These are phyloP conservation scores for Apistogramma diplotaenia DNA, from an alignment of 2,113 vertebrate genomes.

Conservation along the genomic window DNA sequence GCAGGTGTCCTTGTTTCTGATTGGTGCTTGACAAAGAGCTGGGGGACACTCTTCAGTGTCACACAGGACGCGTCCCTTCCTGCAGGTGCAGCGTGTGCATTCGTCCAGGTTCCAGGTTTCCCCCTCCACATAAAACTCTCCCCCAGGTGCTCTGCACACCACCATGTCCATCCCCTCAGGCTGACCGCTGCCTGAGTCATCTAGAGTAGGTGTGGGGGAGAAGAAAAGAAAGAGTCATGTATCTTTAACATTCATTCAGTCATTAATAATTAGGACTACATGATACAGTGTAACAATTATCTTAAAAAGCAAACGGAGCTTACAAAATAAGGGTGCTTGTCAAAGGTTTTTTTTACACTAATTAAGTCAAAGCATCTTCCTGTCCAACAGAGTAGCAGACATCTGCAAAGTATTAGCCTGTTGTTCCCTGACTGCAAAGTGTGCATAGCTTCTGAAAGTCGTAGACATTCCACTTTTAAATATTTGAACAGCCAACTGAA, in stretches of 20 bases:
- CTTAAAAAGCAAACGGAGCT: not conserved
- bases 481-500: slow-evolving; percentile 66
- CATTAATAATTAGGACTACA: not conserved
- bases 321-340: not conserved
- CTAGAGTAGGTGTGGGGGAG: slow-evolving; percentile 44
- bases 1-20: slow-evolving; percentile 76
- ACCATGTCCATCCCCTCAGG: slow-evolving; percentile 78
- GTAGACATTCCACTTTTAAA: slow-evolving; percentile 59
- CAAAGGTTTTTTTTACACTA: slow-evolving; percentile 13
- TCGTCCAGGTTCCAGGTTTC: slow-evolving; percentile 84
- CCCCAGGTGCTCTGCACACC: slow-evolving; percentile 79
- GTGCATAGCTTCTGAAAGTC: slow-evolving; percentile 40
- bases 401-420: slow-evolving; percentile 59
- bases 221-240: not conserved
- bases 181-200: slow-evolving; percentile 80
- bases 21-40: slow-evolving; percentile 75
- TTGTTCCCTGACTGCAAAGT: slow-evolving; percentile 44
- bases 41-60: slow-evolving; percentile 82
- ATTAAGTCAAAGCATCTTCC: slow-evolving; percentile 39
- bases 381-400: slow-evolving; percentile 33
- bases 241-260: not conserved
- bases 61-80: slow-evolving; percentile 79
- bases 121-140: slow-evolving; percentile 80
- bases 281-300: not conserved
- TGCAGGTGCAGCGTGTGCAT: slow-evolving; percentile 80